Percentiles rank a stretch among this genome's conserved stretches.
These are phyloP conservation scores for Sphinx pinastri DNA, from an alignment of 2,888 invertebrate genomes.

Conservation along the genomic window DNA sequence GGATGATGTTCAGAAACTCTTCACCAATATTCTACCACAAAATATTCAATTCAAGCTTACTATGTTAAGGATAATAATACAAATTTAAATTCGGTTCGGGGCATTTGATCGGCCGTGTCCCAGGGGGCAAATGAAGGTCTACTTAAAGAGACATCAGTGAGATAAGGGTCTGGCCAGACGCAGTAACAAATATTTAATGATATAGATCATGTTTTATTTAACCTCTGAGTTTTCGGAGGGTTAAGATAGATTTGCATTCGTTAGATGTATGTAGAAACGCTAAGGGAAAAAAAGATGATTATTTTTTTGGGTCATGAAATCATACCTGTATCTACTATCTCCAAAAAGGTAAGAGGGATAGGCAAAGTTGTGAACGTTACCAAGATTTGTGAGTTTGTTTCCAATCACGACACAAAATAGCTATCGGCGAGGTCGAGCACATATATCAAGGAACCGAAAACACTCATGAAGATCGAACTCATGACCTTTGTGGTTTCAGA, in stretches of 20 bases:
- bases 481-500: no score
- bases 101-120: conserved; percentile 44
- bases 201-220: conserved; percentile 16
- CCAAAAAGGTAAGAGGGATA: no score
- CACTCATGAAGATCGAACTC: no score
- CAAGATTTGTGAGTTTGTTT: no score
- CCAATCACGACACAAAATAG: no score
- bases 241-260: not conserved
- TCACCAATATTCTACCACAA: not conserved
- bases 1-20: no score
- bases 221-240: not conserved
- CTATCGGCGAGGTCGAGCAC: no score
- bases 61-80: not conserved
- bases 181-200: conserved; percentile 15
- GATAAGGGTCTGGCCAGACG: conserved; percentile 28
- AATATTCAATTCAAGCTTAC: not conserved
- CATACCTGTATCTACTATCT: no score
- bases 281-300: not conserved
- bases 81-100: conserved; percentile 20
- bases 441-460: no score
- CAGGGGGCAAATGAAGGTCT: conserved; percentile 51
- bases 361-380: no score
- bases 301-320: no score
- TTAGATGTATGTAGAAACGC: not conserved
- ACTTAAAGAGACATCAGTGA: conserved; percentile 41